A percentile compares a stretch with the other conserved stretches of the same genome.
phyloP scores from a whole-genome alignment of 1,140 invertebrate species.

The Calliphora vicina region DNA sequence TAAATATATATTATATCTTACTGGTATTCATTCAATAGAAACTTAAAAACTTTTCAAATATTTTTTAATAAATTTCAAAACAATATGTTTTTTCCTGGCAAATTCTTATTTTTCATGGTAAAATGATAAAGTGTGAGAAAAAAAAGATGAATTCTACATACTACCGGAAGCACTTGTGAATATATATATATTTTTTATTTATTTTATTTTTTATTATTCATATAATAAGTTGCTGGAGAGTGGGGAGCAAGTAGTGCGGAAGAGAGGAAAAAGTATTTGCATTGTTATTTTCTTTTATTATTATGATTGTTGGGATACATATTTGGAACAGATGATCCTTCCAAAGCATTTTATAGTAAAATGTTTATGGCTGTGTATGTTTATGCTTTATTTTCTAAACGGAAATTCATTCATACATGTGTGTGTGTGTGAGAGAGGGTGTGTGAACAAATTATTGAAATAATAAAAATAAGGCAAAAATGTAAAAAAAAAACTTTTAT shows the following conservation, averaged over 20 bases:
- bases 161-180: slow-evolving; percentile 25
- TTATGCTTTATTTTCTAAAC: background rate
- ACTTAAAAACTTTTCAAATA: slow-evolving; percentile 54
- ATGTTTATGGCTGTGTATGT: background rate
- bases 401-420: background rate
- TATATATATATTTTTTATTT: slow-evolving; percentile 3
- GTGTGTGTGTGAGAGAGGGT: background rate
- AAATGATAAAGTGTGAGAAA: slow-evolving; percentile 16
- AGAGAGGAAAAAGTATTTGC: background rate
- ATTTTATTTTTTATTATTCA: slow-evolving; percentile 12
- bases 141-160: background rate
- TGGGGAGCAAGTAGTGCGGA: background rate
- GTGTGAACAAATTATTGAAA: background rate
- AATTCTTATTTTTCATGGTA: background rate
- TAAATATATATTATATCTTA: background rate
- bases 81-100: slow-evolving; percentile 27
- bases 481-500: slow-evolving; percentile 30
- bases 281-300: slow-evolving; percentile 32
- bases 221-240: background rate
- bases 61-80: slow-evolving; percentile 47
- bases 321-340: slow-evolving; percentile 12
- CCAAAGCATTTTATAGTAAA: background rate
- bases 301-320: slow-evolving; percentile 14
- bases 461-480: background rate
- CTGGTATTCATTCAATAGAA: slow-evolving; percentile 9